Percentiles rank a stretch among this genome's conserved stretches.
phyloP scores from a whole-genome alignment of 1,140 invertebrate genomes.

The Andrena cerasifolii region DNA sequence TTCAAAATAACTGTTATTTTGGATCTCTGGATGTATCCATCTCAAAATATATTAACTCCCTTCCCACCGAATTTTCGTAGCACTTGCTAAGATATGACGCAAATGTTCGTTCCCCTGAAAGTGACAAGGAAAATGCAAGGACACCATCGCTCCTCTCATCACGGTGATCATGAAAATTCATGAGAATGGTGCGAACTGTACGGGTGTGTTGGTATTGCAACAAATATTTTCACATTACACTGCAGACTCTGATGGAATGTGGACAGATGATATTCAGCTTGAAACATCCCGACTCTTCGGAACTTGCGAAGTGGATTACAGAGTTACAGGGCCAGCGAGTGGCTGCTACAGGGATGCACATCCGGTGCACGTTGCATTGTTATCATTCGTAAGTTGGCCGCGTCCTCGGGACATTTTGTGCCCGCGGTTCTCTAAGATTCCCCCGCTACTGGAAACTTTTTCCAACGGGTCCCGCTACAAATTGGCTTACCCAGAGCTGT shows the following conservation, averaged over 20 bases:
- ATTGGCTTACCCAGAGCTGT: background rate
- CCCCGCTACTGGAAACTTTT: background rate
- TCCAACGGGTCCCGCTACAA: background rate
- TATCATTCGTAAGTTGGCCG: constrained; percentile 14
- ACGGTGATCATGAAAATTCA: too few relatives aligned
- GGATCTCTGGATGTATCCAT: too few relatives aligned
- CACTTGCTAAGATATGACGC: too few relatives aligned
- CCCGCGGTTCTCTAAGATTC: background rate
- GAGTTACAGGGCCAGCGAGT: constrained; percentile 31
- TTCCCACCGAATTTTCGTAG: too few relatives aligned
- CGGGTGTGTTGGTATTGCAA: too few relatives aligned
- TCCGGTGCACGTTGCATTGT: constrained; percentile 30
- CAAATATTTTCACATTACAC: constrained; percentile 8
- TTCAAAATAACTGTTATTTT: too few relatives aligned
- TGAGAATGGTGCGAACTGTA: too few relatives aligned
- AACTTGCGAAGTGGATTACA: constrained; percentile 45
- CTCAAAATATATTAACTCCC: too few relatives aligned
- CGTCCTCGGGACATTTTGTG: background rate
- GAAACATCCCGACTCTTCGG: constrained; percentile 15
- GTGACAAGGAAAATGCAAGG: too few relatives aligned
- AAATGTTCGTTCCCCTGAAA: too few relatives aligned
- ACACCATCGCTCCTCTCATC: too few relatives aligned
- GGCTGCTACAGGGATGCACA: constrained; percentile 4
- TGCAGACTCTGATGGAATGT: constrained; percentile 4
- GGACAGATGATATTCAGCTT: constrained; percentile 35